These are phyloP conservation scores for Podiceps cristatus DNA, from an alignment of 2,113 vertebrate species.

Conservation along the genomic window DNA sequence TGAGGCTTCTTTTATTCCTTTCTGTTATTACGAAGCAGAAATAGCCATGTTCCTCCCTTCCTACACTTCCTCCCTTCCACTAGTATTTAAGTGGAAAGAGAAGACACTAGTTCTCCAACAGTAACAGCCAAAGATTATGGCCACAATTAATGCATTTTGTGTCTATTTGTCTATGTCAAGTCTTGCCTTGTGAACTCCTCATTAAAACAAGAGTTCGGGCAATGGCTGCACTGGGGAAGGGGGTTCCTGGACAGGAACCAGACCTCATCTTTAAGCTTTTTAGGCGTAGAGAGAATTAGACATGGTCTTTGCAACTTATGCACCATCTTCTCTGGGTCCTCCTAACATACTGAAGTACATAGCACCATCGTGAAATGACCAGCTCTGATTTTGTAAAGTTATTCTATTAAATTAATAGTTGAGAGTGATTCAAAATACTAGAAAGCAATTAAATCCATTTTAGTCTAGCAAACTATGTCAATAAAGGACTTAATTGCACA, in stretches of 20 bases:
- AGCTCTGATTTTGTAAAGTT: neutral
- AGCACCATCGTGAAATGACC: neutral
- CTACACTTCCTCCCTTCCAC: neutral
- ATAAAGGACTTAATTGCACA: neutral
- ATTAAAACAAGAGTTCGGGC: neutral
- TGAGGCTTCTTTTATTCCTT: neutral
- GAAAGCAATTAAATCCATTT: neutral
- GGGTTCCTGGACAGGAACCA: neutral
- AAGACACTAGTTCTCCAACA: neutral
- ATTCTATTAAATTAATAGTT: neutral
- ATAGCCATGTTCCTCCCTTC: neutral
- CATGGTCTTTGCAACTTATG: neutral
- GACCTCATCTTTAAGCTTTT: neutral
- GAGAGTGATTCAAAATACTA: neutral
- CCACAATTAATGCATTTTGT: neutral
- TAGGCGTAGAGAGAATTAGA: neutral
- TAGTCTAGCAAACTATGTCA: neutral
- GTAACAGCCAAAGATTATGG: neutral
- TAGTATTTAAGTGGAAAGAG: neutral
- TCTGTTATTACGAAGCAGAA: neutral
- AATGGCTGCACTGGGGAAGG: neutral
- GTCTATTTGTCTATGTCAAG: neutral
- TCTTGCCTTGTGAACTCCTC: neutral
- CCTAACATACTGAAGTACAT: neutral
- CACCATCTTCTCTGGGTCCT: neutral